phyloP scores from a whole-genome alignment of 2,888 invertebrate species.

The Leucania comma region DNA sequence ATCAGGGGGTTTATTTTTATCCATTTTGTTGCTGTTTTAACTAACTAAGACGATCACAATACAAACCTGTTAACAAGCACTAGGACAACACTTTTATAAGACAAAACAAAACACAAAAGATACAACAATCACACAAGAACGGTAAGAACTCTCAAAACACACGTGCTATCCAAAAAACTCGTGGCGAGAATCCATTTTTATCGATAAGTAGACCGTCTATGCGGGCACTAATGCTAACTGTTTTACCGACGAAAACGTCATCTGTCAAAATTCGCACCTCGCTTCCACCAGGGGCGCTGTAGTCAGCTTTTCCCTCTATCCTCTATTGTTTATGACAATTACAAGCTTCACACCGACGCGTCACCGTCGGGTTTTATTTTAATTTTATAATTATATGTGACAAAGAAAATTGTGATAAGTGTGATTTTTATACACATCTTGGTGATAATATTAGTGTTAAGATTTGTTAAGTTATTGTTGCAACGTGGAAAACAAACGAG shows the following conservation, averaged over 20 bases:
- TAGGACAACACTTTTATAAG: too few relatives aligned
- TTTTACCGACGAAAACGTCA: constrained; percentile 58
- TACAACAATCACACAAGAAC: too few relatives aligned
- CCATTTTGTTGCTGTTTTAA: too few relatives aligned
- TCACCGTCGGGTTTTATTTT: constrained; percentile 88
- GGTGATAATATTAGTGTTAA: constrained; percentile 89
- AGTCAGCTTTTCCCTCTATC: constrained; percentile 58
- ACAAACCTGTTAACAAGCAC: too few relatives aligned
- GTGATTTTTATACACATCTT: constrained; percentile 89
- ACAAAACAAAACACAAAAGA: too few relatives aligned
- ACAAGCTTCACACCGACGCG: constrained; percentile 87
- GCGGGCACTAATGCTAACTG: constrained; percentile 40
- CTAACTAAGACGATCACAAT: too few relatives aligned
- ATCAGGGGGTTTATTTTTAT: too few relatives aligned
- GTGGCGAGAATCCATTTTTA: too few relatives aligned
- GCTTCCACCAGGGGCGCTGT: constrained; percentile 69
- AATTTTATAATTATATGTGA: constrained; percentile 86
- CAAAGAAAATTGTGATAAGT: constrained; percentile 90
- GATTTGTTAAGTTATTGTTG: constrained; percentile 89
- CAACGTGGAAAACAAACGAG: constrained; percentile 86
- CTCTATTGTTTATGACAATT: constrained; percentile 76
- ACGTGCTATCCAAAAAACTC: too few relatives aligned
- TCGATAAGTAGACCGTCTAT: constrained; percentile 17
- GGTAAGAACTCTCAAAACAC: too few relatives aligned
- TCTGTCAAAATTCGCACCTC: constrained; percentile 59